Conservation (phyloP, 2,113 vertebrate genomes). For the Leiothrix lutea region DNA sequence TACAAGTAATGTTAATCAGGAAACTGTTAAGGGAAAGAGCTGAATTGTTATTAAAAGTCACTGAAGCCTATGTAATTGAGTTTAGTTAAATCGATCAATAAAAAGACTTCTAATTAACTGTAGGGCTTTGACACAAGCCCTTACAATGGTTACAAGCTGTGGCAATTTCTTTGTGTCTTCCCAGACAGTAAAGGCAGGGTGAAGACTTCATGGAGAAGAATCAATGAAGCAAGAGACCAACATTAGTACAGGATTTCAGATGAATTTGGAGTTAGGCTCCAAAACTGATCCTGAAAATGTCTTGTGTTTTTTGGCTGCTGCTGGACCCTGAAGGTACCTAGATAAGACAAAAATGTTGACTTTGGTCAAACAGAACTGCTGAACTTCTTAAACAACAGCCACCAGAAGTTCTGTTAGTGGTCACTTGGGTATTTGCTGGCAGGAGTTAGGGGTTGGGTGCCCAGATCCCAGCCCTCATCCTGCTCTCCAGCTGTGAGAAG, state of each 20-base stretch:
- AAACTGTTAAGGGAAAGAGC: neutral
- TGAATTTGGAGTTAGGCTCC: neutral
- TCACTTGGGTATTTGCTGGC: neutral
- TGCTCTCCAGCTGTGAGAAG: neutral
- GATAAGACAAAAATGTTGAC: neutral
- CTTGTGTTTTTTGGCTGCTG: neutral
- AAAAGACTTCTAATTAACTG: neutral
- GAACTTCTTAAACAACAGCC: neutral
- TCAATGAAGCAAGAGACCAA: neutral
- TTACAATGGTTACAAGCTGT: neutral
- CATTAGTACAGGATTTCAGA: neutral
- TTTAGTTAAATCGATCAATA: neutral
- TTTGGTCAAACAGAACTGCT: neutral
- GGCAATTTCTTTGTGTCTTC: neutral
- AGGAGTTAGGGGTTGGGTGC: neutral
- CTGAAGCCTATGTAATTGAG: neutral
- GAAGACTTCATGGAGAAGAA: fast-evolving
- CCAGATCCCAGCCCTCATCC: neutral
- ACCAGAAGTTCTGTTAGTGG: neutral
- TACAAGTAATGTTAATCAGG: neutral
- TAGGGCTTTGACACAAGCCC: neutral
- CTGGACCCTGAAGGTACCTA: neutral
- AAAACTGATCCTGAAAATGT: neutral
- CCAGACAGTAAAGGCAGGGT: neutral
- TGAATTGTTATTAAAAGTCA: neutral